Percentiles rank a stretch among this genome's conserved stretches.
Conservation (phyloP, 35 echinoderm and acorn worm genomes). For the Lytechinus variegatus region DNA sequence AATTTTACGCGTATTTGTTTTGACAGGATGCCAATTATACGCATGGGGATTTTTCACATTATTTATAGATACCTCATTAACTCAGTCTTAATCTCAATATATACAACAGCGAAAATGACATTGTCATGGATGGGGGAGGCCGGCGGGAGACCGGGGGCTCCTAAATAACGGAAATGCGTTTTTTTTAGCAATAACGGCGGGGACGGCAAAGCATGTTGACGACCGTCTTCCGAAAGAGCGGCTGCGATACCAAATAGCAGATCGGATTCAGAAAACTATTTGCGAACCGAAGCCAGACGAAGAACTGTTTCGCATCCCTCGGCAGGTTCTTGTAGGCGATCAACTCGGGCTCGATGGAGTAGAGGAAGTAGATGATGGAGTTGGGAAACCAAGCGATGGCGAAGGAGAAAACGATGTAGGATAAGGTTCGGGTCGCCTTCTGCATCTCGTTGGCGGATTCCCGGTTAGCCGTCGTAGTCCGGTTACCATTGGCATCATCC, state of each 20-base stretch:
- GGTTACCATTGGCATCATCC: not conserved
- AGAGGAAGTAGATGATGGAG: not conserved
- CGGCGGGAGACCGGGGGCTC: too few relatives aligned
- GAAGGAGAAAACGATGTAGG: not conserved
- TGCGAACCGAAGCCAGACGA: constrained; percentile 2
- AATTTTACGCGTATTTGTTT: too few relatives aligned
- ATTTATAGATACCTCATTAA: too few relatives aligned
- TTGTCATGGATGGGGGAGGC: too few relatives aligned
- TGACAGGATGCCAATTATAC: too few relatives aligned
- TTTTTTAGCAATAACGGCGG: not conserved
- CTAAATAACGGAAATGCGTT: too few relatives aligned
- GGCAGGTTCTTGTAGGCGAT: not conserved
- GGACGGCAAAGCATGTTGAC: not conserved
- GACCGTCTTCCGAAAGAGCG: constrained; percentile 27
- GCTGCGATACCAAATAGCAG: constrained; percentile 28
- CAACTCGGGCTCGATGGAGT: not conserved
- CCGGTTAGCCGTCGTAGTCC: not conserved
- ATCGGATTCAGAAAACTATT: constrained; percentile 32
- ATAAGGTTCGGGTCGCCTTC: constrained; percentile 15
- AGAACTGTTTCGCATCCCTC: not conserved
- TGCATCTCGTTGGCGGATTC: constrained; percentile 7
- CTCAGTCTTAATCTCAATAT: too few relatives aligned
- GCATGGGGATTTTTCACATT: too few relatives aligned
- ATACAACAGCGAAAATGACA: too few relatives aligned
- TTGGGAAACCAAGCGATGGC: not conserved